These are phyloP conservation scores for Hemicentrotus pulcherrimus DNA, from an alignment of 35 echinoderm and acorn worm species.

Conservation along the genomic window DNA sequence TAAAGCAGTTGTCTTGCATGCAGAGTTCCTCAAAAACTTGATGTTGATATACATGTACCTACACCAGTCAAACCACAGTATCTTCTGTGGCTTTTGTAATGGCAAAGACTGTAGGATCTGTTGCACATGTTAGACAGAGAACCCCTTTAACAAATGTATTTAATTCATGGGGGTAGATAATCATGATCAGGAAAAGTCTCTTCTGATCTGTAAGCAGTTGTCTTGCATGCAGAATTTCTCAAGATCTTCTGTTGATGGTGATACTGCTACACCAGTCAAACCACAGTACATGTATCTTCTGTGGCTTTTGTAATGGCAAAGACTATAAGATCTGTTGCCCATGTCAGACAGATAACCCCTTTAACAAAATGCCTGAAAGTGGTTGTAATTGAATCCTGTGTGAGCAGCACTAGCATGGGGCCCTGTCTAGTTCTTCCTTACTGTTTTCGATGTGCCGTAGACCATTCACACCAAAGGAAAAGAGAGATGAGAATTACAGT, in stretches of 20 bases:
- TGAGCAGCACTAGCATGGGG: conserved; percentile 2
- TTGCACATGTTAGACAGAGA: neutral
- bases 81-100: neutral
- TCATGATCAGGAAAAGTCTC: no score
- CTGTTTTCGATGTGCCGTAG: neutral
- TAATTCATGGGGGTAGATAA: no score
- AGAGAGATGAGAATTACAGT: neutral
- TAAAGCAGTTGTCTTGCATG: no score
- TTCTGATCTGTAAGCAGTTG: no score
- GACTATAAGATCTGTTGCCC: neutral
- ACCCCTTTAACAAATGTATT: neutral
- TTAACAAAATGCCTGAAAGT: neutral
- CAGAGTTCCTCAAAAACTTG: no score
- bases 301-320: neutral
- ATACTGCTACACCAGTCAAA: no score
- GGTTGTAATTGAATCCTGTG: conserved; percentile 16
- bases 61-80: no score
- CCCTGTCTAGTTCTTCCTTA: neutral
- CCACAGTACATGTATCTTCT: neutral
- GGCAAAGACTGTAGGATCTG: neutral
- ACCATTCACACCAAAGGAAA: neutral
- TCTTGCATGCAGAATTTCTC: no score
- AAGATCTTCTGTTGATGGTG: no score
- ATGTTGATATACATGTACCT: no score
- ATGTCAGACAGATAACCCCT: neutral